A percentile compares a stretch with the other conserved stretches of the same genome.
Conservation (phyloP, 2,888 invertebrate genomes). For the Crocallis elinguaria region DNA sequence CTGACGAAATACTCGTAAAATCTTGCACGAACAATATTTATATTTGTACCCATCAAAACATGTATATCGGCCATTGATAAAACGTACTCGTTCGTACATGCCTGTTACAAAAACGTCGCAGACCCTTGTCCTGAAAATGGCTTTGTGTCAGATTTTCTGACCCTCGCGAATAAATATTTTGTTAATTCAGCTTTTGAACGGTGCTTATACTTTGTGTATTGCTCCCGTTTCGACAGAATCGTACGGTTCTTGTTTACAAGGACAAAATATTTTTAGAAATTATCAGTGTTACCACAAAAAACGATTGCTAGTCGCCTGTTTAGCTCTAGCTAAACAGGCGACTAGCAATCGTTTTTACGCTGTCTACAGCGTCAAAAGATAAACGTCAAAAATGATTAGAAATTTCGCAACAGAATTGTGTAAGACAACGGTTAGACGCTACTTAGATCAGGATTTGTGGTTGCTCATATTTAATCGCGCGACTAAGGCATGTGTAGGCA, state of each 20-base stretch:
- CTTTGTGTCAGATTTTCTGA: conserved; percentile 37
- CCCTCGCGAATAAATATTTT: conserved; percentile 39
- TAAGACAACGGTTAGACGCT: no score
- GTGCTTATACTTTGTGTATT: conserved; percentile 26
- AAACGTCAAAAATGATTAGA: no score
- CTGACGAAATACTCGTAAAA: background rate
- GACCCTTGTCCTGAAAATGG: conserved; percentile 36
- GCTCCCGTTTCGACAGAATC: background rate
- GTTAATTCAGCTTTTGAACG: conserved; percentile 33
- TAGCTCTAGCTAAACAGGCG: no score
- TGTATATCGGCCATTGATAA: conserved; percentile 26
- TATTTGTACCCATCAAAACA: conserved; percentile 16
- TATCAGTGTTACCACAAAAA: no score
- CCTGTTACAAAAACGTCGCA: conserved; percentile 24
- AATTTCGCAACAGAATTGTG: no score
- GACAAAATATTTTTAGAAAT: no score
- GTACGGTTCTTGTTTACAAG: background rate
- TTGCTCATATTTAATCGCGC: no score
- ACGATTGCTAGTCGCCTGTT: no score
- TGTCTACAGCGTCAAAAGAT: no score
- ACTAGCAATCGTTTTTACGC: no score
- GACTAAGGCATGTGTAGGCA: no score
- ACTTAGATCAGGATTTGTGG: no score
- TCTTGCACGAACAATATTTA: conserved; percentile 11
- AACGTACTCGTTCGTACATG: conserved; percentile 16